A percentile compares a stretch with the other conserved stretches of the same genome.
phyloP scores from a whole-genome alignment of 2,888 invertebrate genomes.

The Rhopalosiphum nymphaeae region DNA sequence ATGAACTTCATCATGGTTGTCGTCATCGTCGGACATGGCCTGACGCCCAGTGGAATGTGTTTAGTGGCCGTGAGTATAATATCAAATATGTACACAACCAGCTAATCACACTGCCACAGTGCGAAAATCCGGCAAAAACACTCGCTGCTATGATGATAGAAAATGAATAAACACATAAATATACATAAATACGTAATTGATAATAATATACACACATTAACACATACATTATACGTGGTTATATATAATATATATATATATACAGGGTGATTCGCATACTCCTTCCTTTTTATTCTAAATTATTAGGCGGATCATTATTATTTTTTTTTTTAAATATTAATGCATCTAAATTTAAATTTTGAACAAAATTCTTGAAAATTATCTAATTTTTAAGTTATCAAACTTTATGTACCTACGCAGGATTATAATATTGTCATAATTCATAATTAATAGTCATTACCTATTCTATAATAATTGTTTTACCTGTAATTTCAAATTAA shows the following conservation, averaged over 20 bases:
- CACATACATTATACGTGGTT: not conserved
- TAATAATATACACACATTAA: not conserved
- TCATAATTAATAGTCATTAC: not conserved
- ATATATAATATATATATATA: not conserved
- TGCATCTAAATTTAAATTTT: not conserved
- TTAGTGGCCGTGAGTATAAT: conserved; percentile 88
- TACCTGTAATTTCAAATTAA: too few species aligned
- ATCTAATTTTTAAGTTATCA: not conserved
- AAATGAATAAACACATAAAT: not conserved
- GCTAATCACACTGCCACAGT: conserved; percentile 99
- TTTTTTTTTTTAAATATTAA: not conserved
- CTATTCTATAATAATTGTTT: not conserved
- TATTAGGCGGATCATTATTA: not conserved
- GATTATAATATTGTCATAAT: not conserved
- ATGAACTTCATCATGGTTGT: not conserved
- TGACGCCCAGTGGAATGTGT: conserved; percentile 79
- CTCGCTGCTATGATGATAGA: conserved; percentile 21
- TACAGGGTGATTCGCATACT: not conserved
- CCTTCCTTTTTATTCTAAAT: not conserved
- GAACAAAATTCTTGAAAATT: not conserved
- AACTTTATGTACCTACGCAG: not conserved
- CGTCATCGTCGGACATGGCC: conserved; percentile 3
- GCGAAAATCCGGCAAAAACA: conserved; percentile 68
- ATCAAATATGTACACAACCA: conserved; percentile 85
- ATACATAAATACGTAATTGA: not conserved